phyloP scores from a whole-genome alignment of 2,797 vertebrate species.

The Anisognathus igniventris region DNA sequence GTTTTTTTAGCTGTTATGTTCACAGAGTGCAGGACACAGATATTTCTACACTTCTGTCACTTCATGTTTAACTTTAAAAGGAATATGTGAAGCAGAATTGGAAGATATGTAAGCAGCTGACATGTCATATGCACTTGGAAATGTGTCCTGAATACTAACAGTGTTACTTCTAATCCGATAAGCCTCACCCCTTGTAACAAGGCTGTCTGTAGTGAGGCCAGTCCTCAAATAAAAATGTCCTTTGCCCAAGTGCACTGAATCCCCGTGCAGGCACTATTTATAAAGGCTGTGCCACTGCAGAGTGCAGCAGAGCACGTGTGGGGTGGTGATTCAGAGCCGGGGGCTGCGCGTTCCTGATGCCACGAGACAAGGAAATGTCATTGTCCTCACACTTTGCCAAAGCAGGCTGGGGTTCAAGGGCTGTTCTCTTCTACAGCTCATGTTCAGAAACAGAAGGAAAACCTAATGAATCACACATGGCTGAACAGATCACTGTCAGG shows the following conservation, averaged over 20 bases:
- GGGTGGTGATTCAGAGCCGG: neutral
- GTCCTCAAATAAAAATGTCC: neutral
- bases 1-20: conserved; percentile 50
- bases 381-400: neutral
- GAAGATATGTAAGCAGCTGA: conserved; percentile 53
- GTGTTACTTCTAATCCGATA: conserved; percentile 21
- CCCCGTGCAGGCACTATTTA: neutral
- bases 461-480: neutral
- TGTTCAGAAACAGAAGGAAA: neutral
- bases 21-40: conserved; percentile 15
- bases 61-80: conserved; percentile 56
- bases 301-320: neutral
- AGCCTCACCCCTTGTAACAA: neutral
- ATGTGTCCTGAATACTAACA: conserved; percentile 39
- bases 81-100: conserved; percentile 32
- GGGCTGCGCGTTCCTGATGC: neutral
- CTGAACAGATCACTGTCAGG: neutral
- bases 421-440: neutral
- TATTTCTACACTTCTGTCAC: conserved; percentile 58
- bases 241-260: neutral
- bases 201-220: neutral
- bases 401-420: neutral
- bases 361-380: neutral
- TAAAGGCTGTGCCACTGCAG: neutral
- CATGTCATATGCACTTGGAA: conserved; percentile 52